Conservation (phyloP, 2,888 invertebrate genomes). For the Melinaea marsaeus region DNA sequence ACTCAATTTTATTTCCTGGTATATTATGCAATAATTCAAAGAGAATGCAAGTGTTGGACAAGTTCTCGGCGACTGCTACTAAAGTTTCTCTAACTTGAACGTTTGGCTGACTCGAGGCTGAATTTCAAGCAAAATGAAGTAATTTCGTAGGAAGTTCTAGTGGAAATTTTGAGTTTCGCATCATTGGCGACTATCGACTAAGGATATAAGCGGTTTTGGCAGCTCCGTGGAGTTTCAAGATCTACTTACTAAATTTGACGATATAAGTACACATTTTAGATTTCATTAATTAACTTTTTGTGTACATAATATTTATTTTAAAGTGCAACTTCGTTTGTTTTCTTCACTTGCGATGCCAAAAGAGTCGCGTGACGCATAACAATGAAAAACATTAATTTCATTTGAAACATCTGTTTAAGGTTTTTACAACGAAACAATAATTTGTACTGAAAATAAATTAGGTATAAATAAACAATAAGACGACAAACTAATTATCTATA, state of each 20-base stretch:
- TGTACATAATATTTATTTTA: too few relatives aligned
- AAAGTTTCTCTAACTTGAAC: conserved; percentile 42
- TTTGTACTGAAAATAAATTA: too few relatives aligned
- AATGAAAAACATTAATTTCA: too few relatives aligned
- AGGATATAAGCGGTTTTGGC: conserved; percentile 32
- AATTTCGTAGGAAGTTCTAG: conserved; percentile 43
- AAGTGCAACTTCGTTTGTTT: not conserved
- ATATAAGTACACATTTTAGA: not conserved
- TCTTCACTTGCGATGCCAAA: too few relatives aligned
- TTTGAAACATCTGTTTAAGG: too few relatives aligned
- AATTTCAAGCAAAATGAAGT: conserved; percentile 50
- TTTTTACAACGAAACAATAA: too few relatives aligned
- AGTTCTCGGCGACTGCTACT: conserved; percentile 45
- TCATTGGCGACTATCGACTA: conserved; percentile 42
- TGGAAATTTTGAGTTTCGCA: conserved; percentile 38
- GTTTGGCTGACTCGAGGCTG: conserved; percentile 45
- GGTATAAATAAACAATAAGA: too few relatives aligned
- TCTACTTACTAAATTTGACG: conserved; percentile 15
- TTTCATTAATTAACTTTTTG: not conserved
- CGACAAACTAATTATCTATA: too few relatives aligned
- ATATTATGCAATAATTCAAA: conserved; percentile 66
- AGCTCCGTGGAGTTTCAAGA: conserved; percentile 16
- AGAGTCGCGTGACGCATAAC: too few relatives aligned
- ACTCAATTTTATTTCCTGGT: conserved; percentile 55
- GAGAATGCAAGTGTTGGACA: conserved; percentile 61